A percentile compares a stretch with the other conserved stretches of the same genome.
phyloP scores from a whole-genome alignment of 2,888 invertebrate genomes.

The Serrognathus titanus region DNA sequence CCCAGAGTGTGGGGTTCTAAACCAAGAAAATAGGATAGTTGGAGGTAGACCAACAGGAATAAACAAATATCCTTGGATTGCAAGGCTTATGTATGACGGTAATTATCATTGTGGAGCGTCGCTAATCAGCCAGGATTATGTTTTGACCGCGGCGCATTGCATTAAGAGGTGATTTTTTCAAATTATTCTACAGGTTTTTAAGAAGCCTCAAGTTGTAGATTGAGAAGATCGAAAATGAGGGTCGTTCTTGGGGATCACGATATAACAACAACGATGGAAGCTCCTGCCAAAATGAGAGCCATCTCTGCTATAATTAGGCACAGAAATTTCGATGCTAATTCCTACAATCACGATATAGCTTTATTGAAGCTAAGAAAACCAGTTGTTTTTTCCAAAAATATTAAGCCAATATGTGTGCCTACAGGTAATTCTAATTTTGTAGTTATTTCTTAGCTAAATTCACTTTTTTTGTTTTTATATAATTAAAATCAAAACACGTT shows the following conservation, averaged over 20 bases:
- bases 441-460: too few relatives aligned
- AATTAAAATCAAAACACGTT: too few relatives aligned
- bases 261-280: constrained; percentile 74
- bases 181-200: not conserved
- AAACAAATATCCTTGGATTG: constrained; percentile 86
- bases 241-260: constrained; percentile 83
- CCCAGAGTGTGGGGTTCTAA: constrained; percentile 76
- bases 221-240: constrained; percentile 76
- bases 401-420: constrained; percentile 77
- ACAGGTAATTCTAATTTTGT: constrained; percentile 15
- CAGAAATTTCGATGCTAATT: constrained; percentile 78
- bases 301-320: constrained; percentile 76
- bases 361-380: constrained; percentile 73
- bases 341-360: constrained; percentile 85
- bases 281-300: constrained; percentile 76
- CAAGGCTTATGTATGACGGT: constrained; percentile 80
- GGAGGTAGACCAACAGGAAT: constrained; percentile 79
- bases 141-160: constrained; percentile 85
- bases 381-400: constrained; percentile 70
- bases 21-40: constrained; percentile 84
- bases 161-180: constrained; percentile 61
- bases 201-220: constrained; percentile 49
- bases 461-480: too few relatives aligned
- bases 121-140: constrained; percentile 76
- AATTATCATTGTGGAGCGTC: constrained; percentile 88